A percentile compares a stretch with the other conserved stretches of the same genome.
Conservation (phyloP, 2,888 invertebrate species). For the Zygothrica quintamaculata region DNA sequence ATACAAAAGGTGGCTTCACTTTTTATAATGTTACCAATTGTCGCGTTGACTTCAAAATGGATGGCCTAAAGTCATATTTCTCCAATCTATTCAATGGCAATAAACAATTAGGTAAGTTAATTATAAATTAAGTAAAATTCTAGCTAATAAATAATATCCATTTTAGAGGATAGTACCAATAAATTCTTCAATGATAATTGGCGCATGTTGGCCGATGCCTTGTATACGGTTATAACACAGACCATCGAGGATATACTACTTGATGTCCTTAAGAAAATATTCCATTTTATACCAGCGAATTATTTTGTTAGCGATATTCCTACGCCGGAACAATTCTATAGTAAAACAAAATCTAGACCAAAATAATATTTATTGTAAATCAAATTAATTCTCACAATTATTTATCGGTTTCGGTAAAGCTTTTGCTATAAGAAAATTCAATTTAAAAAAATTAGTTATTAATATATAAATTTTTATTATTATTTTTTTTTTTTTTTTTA, state of each 20-base stretch:
- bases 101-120: constrained; percentile 88
- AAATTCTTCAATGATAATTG: constrained; percentile 90
- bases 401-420: constrained; percentile 28
- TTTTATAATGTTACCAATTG: constrained; percentile 89
- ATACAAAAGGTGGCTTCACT: constrained; percentile 87
- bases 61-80: constrained; percentile 88
- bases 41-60: constrained; percentile 89
- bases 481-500: neutral
- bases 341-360: constrained; percentile 55
- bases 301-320: constrained; percentile 88
- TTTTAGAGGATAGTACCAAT: constrained; percentile 90
- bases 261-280: constrained; percentile 88
- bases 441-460: too few species aligned
- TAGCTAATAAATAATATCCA: neutral
- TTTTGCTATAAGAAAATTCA: too few species aligned
- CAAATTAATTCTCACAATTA: neutral
- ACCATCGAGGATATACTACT: constrained; percentile 90
- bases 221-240: constrained; percentile 88
- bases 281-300: constrained; percentile 89
- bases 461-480: too few species aligned
- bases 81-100: constrained; percentile 90
- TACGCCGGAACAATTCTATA: constrained; percentile 82
- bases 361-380: constrained; percentile 17
- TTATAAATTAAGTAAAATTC: too few species aligned
- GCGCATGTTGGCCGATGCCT: constrained; percentile 89